Base-by-base conservation (phyloP, 2,888 invertebrate genomes). In the Escarpia spicata region DNA sequence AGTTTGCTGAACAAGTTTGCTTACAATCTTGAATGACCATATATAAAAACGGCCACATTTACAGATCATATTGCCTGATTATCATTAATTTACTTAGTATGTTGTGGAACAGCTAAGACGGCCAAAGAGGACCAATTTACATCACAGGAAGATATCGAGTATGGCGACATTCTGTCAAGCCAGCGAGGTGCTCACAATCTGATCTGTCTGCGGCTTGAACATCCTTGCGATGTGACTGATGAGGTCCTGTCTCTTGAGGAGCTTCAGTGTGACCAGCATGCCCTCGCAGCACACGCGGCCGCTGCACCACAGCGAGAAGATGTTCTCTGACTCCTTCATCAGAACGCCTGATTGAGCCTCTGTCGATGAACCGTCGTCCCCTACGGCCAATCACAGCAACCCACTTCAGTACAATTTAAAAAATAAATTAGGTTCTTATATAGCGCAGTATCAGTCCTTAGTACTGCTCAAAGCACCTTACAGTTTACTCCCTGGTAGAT, bases 271-370 rank as follows among this genome's bases (percentile, higher is more conserved):
- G 0, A 99, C 98, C 92, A 99, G 97, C 99, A 99, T 99, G 75
- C 99, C 99, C 96, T 99, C 99, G 95, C 99, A 99, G 96, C 99
- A 99, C 26, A 98, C 97, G 89, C 99, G 97, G 0, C 99, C 99
- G 94, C 98, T 98, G 96, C 99, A 99, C 98, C 99, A 99, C 94
- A 99, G 97, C 0, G 98, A 98, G 97, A 98, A 99, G 92, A 98
- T 97, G 95, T 98, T 98, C 97, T 99, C 99, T 91, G 99, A 99
- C 96, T 99, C 99, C 95, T 99, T 98, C 94, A 98, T 97, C 95
- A 99, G 97, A 0, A 98, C 98, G 90, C 97, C 94, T 10, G 52
- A 92, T 92, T 92, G 92, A 12, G 93, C 90, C 91, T 94, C 94
- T 0, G 95, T 95, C 0, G 95, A 94, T n/a, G 95, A 94, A 26